A percentile compares a stretch with the other conserved stretches of the same genome.
phyloP scores from a whole-genome alignment of 2,888 invertebrate genomes.

The Cheilosia vulpina region DNA sequence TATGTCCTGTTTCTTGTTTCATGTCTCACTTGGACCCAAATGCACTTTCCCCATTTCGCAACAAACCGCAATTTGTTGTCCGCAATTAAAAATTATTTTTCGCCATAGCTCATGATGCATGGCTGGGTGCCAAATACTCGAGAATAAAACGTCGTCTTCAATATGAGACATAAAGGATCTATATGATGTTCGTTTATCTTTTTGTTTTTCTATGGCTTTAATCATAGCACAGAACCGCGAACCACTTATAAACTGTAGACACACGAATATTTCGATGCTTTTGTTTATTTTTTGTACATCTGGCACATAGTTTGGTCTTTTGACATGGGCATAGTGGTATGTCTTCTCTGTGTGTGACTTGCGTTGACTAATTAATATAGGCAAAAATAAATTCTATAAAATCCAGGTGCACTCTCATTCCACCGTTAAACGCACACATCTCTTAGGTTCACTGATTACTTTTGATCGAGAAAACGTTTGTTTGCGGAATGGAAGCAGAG shows the following conservation, averaged over 20 bases:
- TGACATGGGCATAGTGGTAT: not conserved
- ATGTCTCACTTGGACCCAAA: constrained; percentile 5
- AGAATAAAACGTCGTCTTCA: not conserved
- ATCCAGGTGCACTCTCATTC: not conserved
- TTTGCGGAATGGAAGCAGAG: constrained; percentile 24
- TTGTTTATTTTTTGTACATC: not conserved
- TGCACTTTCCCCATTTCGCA: constrained; percentile 7
- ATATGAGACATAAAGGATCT: not conserved
- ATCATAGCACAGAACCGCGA: not conserved
- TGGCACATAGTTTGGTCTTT: not conserved
- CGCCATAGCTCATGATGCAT: constrained; percentile 5
- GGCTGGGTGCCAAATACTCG: constrained; percentile 34
- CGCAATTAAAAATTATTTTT: constrained; percentile 42
- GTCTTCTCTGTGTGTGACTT: not conserved
- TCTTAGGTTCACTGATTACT: constrained; percentile 17
- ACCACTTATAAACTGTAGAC: constrained; percentile 14
- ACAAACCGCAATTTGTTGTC: constrained; percentile 25
- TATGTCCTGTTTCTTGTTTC: constrained; percentile 10
- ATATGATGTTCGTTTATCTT: not conserved
- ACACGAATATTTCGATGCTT: constrained; percentile 17
- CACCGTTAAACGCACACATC: constrained; percentile 11
- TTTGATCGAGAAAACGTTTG: constrained; percentile 30
- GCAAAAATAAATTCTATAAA: not conserved
- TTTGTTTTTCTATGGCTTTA: not conserved
- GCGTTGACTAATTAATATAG: constrained; percentile 22